These are phyloP conservation scores for Sebastes itinus DNA, from an alignment of 2,797 vertebrate species.

Conservation along the genomic window DNA sequence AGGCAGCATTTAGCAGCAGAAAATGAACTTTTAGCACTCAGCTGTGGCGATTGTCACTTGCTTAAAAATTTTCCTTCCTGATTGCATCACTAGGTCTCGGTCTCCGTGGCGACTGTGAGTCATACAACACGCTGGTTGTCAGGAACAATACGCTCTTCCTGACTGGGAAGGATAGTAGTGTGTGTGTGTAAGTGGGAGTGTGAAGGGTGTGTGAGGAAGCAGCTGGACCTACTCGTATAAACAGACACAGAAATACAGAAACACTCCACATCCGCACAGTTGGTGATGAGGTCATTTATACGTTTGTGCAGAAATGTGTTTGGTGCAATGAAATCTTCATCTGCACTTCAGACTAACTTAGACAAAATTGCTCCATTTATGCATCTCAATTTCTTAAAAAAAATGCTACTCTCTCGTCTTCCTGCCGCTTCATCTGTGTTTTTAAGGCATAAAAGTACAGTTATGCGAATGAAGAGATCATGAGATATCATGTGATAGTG, in stretches of 20 bases:
- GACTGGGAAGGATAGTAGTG: slow-evolving; percentile 35
- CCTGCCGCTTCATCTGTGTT: background rate
- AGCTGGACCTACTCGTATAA: slow-evolving; percentile 37
- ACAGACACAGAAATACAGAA: slow-evolving; percentile 5
- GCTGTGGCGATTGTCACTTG: slow-evolving; percentile 8
- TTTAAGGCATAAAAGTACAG: background rate
- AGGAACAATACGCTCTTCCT: slow-evolving; percentile 66
- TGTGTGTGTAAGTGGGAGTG: slow-evolving; percentile 19
- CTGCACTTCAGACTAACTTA: background rate
- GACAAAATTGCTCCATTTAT: background rate
- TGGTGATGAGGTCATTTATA: background rate
- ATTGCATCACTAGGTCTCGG: slow-evolving; percentile 51
- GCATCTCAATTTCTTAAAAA: background rate
- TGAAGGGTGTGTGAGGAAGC: slow-evolving; percentile 54
- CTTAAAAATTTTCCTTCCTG: slow-evolving; percentile 57
- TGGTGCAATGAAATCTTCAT: background rate
- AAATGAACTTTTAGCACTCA: background rate
- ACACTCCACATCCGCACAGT: background rate
- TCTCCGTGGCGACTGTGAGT: slow-evolving; percentile 34
- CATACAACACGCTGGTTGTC: slow-evolving; percentile 27
- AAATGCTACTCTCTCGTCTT: background rate
- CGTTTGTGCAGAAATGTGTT: background rate
- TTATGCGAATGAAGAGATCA: background rate
- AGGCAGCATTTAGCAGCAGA: background rate
- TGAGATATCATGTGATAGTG: slow-evolving; percentile 19